phyloP scores from a whole-genome alignment of 2,113 vertebrate genomes.

The Sturnus vulgaris region DNA sequence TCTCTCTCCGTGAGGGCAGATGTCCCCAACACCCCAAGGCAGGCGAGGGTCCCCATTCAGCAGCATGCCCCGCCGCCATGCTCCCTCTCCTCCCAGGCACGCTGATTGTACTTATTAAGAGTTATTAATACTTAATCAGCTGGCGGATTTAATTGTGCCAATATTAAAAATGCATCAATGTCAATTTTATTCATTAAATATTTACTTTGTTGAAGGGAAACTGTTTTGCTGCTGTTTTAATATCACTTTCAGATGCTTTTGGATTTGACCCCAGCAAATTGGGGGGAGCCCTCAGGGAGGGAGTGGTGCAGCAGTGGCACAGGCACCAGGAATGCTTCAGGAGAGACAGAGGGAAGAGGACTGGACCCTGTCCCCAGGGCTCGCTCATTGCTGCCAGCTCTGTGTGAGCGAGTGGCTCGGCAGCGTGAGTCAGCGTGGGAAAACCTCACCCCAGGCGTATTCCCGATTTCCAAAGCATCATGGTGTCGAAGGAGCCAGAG shows the following conservation, averaged over 20 bases:
- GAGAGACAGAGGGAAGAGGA: background rate
- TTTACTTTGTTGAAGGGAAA: slow-evolving; percentile 69
- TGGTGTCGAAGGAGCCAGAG: background rate
- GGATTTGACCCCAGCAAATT: slow-evolving; percentile 25
- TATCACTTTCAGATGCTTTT: slow-evolving; percentile 54
- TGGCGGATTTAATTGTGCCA: slow-evolving; percentile 70
- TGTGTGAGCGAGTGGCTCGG: background rate
- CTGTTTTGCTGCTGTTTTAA: slow-evolving; percentile 71
- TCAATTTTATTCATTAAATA: slow-evolving; percentile 75
- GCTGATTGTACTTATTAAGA: slow-evolving; percentile 70
- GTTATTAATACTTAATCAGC: slow-evolving; percentile 73
- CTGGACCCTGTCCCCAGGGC: background rate
- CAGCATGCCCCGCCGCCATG: fast-evolving
- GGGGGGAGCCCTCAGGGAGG: background rate
- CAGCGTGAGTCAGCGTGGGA: slow-evolving; percentile 56
- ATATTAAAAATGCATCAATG: slow-evolving; percentile 75
- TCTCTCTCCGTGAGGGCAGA: background rate
- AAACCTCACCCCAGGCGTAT: background rate
- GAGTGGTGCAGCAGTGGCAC: fast-evolving
- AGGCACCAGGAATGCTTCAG: background rate
- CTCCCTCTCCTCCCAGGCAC: slow-evolving; percentile 45
- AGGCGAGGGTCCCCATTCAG: background rate
- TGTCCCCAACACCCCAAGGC: background rate
- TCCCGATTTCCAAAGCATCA: background rate
- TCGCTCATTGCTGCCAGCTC: background rate